Evolutionary conservation across 2,113 vertebrate species (phyloP), one percentile per base, ranked within the genome.

Genomic region (Lonchura striata): DNA sequence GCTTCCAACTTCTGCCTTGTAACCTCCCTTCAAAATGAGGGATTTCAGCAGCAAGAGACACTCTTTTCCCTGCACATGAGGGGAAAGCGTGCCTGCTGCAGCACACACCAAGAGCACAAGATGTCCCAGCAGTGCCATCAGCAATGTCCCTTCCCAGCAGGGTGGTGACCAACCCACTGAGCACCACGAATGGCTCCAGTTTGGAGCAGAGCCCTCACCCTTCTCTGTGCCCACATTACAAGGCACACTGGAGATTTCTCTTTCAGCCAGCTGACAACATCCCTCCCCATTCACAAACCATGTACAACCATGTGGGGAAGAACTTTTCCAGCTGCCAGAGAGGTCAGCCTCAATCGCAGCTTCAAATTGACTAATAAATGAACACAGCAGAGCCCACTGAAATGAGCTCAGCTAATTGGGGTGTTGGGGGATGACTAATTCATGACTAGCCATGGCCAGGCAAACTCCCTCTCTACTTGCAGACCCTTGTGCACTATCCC

Each of bases 1-100:
- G 63, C 57, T 94, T 95, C 91, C 83, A 91, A 46, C 46, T 65
- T 79, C 65, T 86, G 70, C 86, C 53, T 57, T 20, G 37, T 10
- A 82, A 59, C 24, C 57, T 31, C 23, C 70, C 66, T 53, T 64
- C 54, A 60, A 76, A 86, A 61, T 4, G 37, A 82, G 81, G 44
- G 15, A 64, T 75, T 95, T n/a, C 52, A 68, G 53, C 61, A 83
- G 69, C 75, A 77, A 28, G 46, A 54, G 44, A 61, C 3, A 4
- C 41, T 84, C 57, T 74, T 49, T 22, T 31, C 60, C 39, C 42
- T 27, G 54, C 30, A 16, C 3, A 46, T 7, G 13, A 53, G 16
- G 35, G 39, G 53, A 85, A 53, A 85, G 2, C 20, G 22, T 33
- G 35, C 27, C 35, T 3, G 6, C 64, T 5, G 4, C 47, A 84